phyloP scores from a whole-genome alignment of 2,888 invertebrate species.

The Gastrophysa polygoni region DNA sequence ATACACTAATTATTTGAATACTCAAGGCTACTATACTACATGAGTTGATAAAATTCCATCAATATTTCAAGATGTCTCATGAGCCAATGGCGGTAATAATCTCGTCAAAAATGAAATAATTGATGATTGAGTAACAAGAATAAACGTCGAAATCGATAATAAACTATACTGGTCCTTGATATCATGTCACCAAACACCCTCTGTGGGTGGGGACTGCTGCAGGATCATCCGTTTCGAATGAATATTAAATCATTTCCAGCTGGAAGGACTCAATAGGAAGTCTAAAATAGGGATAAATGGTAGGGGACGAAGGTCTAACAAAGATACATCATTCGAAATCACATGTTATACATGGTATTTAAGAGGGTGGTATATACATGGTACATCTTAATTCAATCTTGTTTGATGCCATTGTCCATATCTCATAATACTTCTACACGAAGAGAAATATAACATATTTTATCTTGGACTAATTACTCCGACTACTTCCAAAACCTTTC shows the following conservation, averaged over 20 bases:
- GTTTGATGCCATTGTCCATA: not conserved
- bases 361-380: conserved; percentile 5
- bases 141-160: no score
- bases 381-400: not conserved
- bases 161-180: not conserved
- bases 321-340: conserved; percentile 19
- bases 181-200: not conserved
- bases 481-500: no score
- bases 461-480: no score
- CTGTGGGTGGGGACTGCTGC: conserved; percentile 9
- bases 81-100: no score
- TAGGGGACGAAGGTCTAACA: conserved; percentile 6
- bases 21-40: no score
- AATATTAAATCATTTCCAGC: conserved; percentile 56
- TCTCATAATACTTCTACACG: not conserved
- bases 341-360: conserved; percentile 5
- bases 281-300: conserved; percentile 20
- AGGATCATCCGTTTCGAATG: conserved; percentile 47
- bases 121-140: not conserved
- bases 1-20: no score
- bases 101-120: no score
- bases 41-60: no score
- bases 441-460: no score
- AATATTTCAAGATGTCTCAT: no score
- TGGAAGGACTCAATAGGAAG: conserved; percentile 45